Base-by-base conservation (phyloP, 2,113 vertebrate species). In the Scalopus aquaticus region DNA sequence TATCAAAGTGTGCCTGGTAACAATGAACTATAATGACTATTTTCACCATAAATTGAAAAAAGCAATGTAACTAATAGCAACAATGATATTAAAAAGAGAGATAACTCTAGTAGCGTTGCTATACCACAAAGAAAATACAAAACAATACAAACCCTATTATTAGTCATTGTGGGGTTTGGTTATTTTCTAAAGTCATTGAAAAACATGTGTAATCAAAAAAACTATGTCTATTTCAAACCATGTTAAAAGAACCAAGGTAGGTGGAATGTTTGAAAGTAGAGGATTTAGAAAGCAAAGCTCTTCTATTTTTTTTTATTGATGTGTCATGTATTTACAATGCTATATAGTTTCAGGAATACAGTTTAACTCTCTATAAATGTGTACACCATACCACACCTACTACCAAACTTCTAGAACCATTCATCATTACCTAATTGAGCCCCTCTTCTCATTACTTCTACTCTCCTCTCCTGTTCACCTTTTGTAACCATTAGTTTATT, bases 31-130 rank as follows among this genome's bases (percentile, higher is more conserved):
- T 9, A 39, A 1, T 72, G 77, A 92, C 37, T 78, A 87, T 69
- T 92, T 73, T 90, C n/a, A 83, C 35, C 11, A 62, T 62, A 54
- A 60, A 42, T 95, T 96, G 44, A 49, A 76, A 94, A 87, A 60
- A 83, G n/a, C 26, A 79, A 62, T 46, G 19, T 58, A 1, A 76
- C 64, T 32, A 91, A 32, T 73, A 32, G 42, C 78, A 79, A 69
- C 67, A 70, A 39, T 51, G 65, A 92, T 69, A 70, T 64, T 60
- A 20, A 78, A 90, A 83, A 78, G 44, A 90, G 28, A 91, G 32
- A 26, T 9, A 32, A 90, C 17, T 70, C 19, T 82, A 54, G 26
- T n/a, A 90, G 49, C 30, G 44, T 90, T 85, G 77, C 6, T 26
- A 6, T 62, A 77, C 77, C 58, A 87, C 26, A 70, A 76, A 72